Evolutionary conservation across 2,888 invertebrate species (phyloP).

Genomic region (Drosophila kokeensis): DNA sequence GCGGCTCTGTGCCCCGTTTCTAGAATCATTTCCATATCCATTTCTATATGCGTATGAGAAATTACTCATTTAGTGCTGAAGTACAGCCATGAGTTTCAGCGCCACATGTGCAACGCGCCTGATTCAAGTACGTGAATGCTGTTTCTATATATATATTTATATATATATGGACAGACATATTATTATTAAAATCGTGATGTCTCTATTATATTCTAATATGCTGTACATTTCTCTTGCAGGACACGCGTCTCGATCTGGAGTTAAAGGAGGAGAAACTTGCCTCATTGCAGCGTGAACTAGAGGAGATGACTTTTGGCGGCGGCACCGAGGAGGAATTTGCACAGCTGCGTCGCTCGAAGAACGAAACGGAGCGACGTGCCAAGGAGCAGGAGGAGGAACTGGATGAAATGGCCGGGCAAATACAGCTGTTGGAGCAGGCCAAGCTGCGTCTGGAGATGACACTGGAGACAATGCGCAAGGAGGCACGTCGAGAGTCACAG

Average conservation of each 20-base stretch:
- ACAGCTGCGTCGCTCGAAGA: slow-evolving; percentile 92
- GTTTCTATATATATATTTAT: neutral
- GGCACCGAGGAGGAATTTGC: slow-evolving; percentile 95
- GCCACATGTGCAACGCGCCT: slow-evolving; percentile 66
- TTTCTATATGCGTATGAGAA: slow-evolving; percentile 31
- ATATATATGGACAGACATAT: neutral
- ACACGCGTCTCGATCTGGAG: slow-evolving; percentile 94
- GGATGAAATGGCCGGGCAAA: slow-evolving; percentile 97
- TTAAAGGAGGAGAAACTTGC: slow-evolving; percentile 94
- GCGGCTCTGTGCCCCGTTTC: slow-evolving; percentile 31
- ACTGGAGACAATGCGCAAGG: slow-evolving; percentile 95
- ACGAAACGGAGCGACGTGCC: slow-evolving; percentile 93
- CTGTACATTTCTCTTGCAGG: slow-evolving; percentile 86
- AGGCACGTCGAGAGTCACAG: slow-evolving; percentile 94
- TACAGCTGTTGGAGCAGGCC: slow-evolving; percentile 95
- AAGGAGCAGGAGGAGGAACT: slow-evolving; percentile 97
- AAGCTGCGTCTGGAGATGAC: slow-evolving; percentile 97
- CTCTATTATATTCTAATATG: neutral
- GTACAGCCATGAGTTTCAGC: slow-evolving; percentile 74
- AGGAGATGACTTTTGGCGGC: slow-evolving; percentile 92
- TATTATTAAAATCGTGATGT: neutral
- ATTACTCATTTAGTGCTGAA: slow-evolving; percentile 31
- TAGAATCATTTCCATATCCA: slow-evolving; percentile 24
- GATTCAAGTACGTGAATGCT: slow-evolving; percentile 58
- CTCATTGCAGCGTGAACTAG: slow-evolving; percentile 92